Conservation (phyloP, 2,797 vertebrate genomes). For the Pangasius krempfi region DNA sequence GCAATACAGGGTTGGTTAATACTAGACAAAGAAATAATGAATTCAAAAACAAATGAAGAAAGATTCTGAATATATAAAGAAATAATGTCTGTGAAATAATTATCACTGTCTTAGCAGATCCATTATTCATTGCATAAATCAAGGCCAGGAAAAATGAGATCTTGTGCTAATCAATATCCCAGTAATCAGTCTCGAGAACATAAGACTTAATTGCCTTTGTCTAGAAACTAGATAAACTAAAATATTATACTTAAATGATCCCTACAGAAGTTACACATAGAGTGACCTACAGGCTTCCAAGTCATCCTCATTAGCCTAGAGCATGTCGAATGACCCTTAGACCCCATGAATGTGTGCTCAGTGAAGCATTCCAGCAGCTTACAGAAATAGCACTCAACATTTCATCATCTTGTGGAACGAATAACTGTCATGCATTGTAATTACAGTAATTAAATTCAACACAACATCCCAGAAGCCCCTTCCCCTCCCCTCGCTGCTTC, state of each 20-base stretch:
- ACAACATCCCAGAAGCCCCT: conserved; percentile 43
- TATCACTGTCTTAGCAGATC: conserved; percentile 26
- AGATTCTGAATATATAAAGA: conserved; percentile 23
- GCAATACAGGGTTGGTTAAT: background rate
- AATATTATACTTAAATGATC: conserved; percentile 28
- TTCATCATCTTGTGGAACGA: conserved; percentile 56
- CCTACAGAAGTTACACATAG: background rate
- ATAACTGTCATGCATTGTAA: conserved; percentile 56
- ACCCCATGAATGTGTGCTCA: conserved; percentile 41
- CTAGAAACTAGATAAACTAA: background rate
- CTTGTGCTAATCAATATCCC: conserved; percentile 43
- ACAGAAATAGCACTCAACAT: conserved; percentile 54
- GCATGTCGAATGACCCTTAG: conserved; percentile 32
- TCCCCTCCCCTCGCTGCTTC: background rate
- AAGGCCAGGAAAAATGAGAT: conserved; percentile 24
- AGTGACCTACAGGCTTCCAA: conserved; percentile 9
- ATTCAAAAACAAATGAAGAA: background rate
- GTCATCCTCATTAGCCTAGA: conserved; percentile 40
- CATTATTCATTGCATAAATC: conserved; percentile 43
- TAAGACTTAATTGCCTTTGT: conserved; percentile 48
- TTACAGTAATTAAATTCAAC: conserved; percentile 56
- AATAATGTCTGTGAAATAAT: conserved; percentile 39
- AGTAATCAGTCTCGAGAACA: conserved; percentile 47
- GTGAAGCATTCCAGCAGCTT: conserved; percentile 45
- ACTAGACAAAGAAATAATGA: background rate